Evolutionary conservation across 2,797 vertebrate genomes (phyloP).

Genomic region (Champsocephalus esox): DNA sequence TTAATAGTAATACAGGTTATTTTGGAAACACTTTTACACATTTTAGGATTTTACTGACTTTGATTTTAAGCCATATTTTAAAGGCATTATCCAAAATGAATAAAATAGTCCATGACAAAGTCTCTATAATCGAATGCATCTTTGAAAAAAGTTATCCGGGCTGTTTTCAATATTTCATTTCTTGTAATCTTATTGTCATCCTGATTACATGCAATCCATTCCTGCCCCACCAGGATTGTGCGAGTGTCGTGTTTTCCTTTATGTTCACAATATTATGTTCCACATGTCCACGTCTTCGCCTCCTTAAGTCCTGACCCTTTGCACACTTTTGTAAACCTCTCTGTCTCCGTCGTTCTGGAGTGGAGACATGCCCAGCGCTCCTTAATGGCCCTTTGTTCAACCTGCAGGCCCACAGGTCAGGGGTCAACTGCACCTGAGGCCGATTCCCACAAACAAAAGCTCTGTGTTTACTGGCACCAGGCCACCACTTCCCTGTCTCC

Average conservation of each 20-base stretch:
- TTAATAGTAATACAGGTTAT: no score
- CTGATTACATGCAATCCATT: no score
- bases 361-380: constrained; percentile 72
- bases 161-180: no score
- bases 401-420: constrained; percentile 83
- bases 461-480: constrained; percentile 78
- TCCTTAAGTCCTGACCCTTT: constrained; percentile 54
- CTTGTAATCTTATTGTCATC: no score
- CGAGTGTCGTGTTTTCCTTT: not conserved
- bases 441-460: constrained; percentile 84
- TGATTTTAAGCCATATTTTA: no score
- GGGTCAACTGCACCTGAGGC: constrained; percentile 89
- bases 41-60: no score
- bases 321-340: constrained; percentile 63
- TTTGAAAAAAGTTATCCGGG: no score
- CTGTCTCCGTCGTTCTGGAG: constrained; percentile 65
- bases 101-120: no score
- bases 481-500: constrained; percentile 77
- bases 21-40: no score
- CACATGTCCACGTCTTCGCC: constrained; percentile 1
- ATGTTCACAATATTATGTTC: not conserved
- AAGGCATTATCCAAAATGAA: no score
- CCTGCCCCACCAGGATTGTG: not conserved
- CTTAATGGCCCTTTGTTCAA: constrained; percentile 88
- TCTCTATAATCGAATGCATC: no score